A percentile compares a stretch with the other conserved stretches of the same genome.
These are phyloP conservation scores for Dasypus novemcinctus DNA, from an alignment of 2,113 vertebrate species.

Conservation along the genomic window DNA sequence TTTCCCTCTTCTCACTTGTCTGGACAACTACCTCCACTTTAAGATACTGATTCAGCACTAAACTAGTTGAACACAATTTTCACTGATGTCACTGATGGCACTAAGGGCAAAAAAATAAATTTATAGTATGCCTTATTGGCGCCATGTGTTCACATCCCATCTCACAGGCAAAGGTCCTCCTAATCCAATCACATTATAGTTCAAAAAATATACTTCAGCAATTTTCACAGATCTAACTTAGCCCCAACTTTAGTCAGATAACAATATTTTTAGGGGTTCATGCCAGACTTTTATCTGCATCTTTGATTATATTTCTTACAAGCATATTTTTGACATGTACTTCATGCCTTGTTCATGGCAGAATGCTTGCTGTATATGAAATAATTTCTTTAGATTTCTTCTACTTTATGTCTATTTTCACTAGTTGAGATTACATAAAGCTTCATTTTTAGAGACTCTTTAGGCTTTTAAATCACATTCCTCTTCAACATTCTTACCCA, in stretches of 20 bases:
- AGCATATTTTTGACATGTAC: not conserved
- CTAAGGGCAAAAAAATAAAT: not conserved
- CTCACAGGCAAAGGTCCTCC: not conserved
- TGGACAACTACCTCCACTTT: not conserved
- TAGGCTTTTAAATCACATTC: not conserved
- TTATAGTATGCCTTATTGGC: too few species aligned
- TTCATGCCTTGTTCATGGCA: not conserved
- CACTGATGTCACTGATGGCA: not conserved
- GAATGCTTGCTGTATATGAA: not conserved
- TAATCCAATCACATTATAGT: not conserved
- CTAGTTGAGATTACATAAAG: not conserved
- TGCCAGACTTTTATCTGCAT: not conserved
- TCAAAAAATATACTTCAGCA: not conserved
- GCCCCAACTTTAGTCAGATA: not conserved
- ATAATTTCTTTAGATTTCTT: not conserved
- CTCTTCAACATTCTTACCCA: not conserved
- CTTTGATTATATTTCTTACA: not conserved
- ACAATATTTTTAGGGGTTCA: not conserved
- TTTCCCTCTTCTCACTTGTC: not conserved
- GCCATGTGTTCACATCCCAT: not conserved
- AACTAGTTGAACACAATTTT: not conserved
- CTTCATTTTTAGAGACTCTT: not conserved
- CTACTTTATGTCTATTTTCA: not conserved
- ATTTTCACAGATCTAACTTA: not conserved
- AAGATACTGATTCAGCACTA: not conserved